Base-by-base conservation (phyloP, 2,797 vertebrate genomes). In the Characodon lateralis region DNA sequence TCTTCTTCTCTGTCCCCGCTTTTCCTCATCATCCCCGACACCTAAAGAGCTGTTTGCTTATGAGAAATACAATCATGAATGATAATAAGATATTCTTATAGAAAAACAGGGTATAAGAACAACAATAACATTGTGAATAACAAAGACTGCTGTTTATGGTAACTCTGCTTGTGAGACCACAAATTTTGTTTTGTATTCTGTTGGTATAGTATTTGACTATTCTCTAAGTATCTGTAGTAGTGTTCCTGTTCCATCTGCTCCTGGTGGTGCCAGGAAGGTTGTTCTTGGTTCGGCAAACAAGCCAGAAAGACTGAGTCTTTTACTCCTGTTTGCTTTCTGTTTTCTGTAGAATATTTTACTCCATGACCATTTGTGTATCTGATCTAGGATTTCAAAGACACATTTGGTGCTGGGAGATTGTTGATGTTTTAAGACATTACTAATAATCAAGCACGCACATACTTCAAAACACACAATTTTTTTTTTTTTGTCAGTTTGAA, bases 31-130 rank as follows among this genome's bases (percentile, higher is more conserved):
- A 83, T 83, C 87, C 68, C 87, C 24, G 71, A 87, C 71, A 76
- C 88, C 92, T 92, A 91, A 94, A 91, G 85, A 91, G 88, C 88
- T 84, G 85, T 94, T 92, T 90, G 91, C 88, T 91, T 5, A 85
- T 90, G 92, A 93, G 89, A 95, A 94, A 92, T 94, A 94, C 92
- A 94, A 94, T 95, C 94, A 94, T 87, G 89, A 94, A 91, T 91
- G 93, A 93, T 90, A 91, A 91, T 91, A 91, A 88, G 88, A 92
- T 91, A 90, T 92, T 94, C 90, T 89, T 92, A 90, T 90, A 92
- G 92, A 92, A 88, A 89, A 88, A 96, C 95, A 96, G 95, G 95
- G 96, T 96, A 96, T 92, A 93, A 92, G 90, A 94, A 94, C 92
- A 94, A 92, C 91, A 94, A 92, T 93, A 94, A 93, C 87, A 86